Conservation (phyloP, 2,797 vertebrate species). For the Myoxocephalus aenaeus region DNA sequence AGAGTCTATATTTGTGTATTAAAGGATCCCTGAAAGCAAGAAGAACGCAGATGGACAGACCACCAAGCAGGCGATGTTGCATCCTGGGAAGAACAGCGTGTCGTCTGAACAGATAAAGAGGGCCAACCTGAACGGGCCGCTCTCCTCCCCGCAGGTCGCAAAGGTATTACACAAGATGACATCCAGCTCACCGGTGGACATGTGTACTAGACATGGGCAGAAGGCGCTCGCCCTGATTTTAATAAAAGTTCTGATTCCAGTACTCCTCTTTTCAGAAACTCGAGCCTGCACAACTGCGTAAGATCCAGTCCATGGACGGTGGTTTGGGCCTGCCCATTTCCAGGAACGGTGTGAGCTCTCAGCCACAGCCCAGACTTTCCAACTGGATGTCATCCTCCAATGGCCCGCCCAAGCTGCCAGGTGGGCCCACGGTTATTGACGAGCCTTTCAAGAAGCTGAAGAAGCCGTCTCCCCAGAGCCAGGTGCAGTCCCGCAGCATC, state of each 20-base stretch:
- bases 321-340: constrained; percentile 87
- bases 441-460: constrained; percentile 86
- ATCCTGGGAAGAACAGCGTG: constrained; percentile 75
- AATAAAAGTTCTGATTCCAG: not conserved
- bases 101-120: constrained; percentile 84
- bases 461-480: constrained; percentile 79
- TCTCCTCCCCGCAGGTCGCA: constrained; percentile 80
- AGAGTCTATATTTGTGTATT: constrained; percentile 22
- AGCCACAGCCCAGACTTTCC: constrained; percentile 75
- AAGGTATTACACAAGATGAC: constrained; percentile 80
- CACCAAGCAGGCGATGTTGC: constrained; percentile 78
- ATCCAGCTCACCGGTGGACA: not conserved
- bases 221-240: too few relatives aligned
- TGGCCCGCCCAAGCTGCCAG: constrained; percentile 65
- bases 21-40: constrained; percentile 88
- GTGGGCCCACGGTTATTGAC: constrained; percentile 74
- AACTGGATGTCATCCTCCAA: constrained; percentile 74
- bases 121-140: constrained; percentile 78
- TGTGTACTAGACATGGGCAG: not conserved
- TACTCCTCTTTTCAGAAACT: constrained; percentile 80
- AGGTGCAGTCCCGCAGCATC: constrained; percentile 73
- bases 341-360: constrained; percentile 80
- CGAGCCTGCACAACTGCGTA: constrained; percentile 81
- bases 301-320: constrained; percentile 84
- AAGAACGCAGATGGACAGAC: constrained; percentile 85